Evolutionary conservation across 2,888 invertebrate genomes (phyloP).

Genomic region (Brachypalpus laphriformis): DNA sequence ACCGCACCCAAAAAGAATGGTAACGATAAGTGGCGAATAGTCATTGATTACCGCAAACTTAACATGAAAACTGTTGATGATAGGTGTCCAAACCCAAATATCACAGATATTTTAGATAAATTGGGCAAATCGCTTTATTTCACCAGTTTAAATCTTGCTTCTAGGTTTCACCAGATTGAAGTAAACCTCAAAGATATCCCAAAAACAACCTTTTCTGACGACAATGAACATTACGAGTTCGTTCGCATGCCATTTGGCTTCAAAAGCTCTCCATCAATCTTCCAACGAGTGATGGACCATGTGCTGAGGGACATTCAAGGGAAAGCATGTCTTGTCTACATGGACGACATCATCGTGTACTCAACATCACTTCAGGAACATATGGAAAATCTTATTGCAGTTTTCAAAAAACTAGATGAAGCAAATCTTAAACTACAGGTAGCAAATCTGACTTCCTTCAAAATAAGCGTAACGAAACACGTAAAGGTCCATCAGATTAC

Average conservation of each 20-base stretch:
- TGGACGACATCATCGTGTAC: constrained; percentile 54
- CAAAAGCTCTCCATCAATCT: no score
- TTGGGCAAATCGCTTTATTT: constrained; percentile 16
- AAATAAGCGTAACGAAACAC: neutral
- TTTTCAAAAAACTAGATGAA: neutral
- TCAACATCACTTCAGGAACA: constrained; percentile 45
- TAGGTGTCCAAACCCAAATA: constrained; percentile 1
- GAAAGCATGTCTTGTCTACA: constrained; percentile 69
- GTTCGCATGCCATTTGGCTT: no score
- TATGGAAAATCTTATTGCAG: neutral
- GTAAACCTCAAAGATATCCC: neutral
- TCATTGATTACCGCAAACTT: constrained; percentile 7
- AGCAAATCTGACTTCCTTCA: neutral
- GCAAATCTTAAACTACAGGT: neutral
- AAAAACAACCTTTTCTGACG: constrained; percentile 15
- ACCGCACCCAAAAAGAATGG: neutral
- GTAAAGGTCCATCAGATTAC: no score
- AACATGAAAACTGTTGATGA: neutral
- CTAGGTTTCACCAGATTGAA: no score
- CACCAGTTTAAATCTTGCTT: constrained; percentile 1
- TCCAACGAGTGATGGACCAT: no score
- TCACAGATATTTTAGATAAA: constrained; percentile 1
- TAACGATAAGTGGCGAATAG: constrained; percentile 22
- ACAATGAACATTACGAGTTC: no score
- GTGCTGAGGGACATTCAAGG: constrained; percentile 73